Base-by-base conservation (phyloP, 2,888 invertebrate species). In the Keiferia lycopersicella region DNA sequence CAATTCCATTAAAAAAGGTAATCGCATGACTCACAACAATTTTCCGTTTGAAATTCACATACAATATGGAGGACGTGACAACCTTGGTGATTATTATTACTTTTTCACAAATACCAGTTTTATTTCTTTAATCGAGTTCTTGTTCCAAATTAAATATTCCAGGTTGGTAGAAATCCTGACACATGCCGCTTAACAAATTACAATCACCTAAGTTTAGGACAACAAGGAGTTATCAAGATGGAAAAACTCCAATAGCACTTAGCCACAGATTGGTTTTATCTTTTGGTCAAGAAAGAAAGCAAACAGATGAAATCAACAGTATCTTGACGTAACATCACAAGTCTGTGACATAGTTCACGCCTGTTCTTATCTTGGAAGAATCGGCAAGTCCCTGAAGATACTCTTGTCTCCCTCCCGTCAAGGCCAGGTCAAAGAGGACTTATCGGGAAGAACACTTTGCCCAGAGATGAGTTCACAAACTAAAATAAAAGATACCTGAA, bases 1-100 rank as follows among this genome's bases (percentile, higher is more conserved):
- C n/a, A 45, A 45, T 45, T 45, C 16, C 10, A 26, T 56, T 34
- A 56, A 26, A 26, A 56, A 53, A 39, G 18, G 39, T 53, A 53
- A 62, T 62, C 26, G 56, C 56, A 56, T 56, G 56, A 56, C 56
- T 2, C 12, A 56, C 34, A 56, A 56, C 56, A 34, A 56, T 56
- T 56, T 56, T 56, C 56, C 56, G 56, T 56, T 34, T 26, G 16
- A 34, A 56, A 56, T 56, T 56, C 56, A 56, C 56, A 56, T 56
- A 56, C 56, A 56, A 22, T 57, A 57, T 16, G 12, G 41, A 39
- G 18, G 38, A 59, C 59, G 41, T 38, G 41, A 39, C 59, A 59
- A 59, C 59, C 59, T 59, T 59, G 41, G 39, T 41, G 41, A 41
- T 59, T 39, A 18, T 39, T 41, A 59, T 20, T 20, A 18, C 39